phyloP scores from a whole-genome alignment of 2,797 vertebrate species.

The Pipistrellus pygmaeus region DNA sequence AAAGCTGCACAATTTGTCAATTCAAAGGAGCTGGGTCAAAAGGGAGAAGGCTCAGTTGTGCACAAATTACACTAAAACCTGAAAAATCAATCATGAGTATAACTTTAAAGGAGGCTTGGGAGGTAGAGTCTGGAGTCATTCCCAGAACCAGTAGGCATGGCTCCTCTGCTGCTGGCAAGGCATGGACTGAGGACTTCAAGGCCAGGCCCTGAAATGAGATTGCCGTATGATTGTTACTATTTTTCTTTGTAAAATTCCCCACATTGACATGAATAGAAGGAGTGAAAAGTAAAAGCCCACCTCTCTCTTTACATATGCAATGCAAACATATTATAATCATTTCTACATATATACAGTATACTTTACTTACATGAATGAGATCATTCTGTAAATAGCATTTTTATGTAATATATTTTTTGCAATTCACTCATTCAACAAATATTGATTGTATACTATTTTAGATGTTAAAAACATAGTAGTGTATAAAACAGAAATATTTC shows the following conservation, averaged over 20 bases:
- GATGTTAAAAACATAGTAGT: background rate
- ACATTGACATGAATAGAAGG: background rate
- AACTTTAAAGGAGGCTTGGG: background rate
- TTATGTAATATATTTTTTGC: constrained; percentile 11
- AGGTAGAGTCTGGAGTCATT: constrained; percentile 16
- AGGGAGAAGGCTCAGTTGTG: background rate
- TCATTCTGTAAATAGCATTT: background rate
- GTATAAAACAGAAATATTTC: background rate
- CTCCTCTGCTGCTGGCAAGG: background rate
- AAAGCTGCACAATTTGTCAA: background rate
- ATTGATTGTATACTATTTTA: background rate
- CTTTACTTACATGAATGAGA: background rate
- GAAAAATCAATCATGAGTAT: constrained; percentile 23
- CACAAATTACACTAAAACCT: constrained; percentile 8
- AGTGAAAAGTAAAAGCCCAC: constrained; percentile 1
- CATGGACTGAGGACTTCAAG: background rate
- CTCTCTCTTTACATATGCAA: background rate
- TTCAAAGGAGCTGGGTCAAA: constrained; percentile 30
- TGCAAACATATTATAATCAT: background rate
- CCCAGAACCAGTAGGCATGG: background rate
- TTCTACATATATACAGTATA: background rate
- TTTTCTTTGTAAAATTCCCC: background rate
- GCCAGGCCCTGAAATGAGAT: background rate
- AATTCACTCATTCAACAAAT: background rate
- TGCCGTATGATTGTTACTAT: background rate